These are phyloP conservation scores for Diphyllodes magnificus DNA, from an alignment of 2,113 vertebrate genomes.

Conservation along the genomic window DNA sequence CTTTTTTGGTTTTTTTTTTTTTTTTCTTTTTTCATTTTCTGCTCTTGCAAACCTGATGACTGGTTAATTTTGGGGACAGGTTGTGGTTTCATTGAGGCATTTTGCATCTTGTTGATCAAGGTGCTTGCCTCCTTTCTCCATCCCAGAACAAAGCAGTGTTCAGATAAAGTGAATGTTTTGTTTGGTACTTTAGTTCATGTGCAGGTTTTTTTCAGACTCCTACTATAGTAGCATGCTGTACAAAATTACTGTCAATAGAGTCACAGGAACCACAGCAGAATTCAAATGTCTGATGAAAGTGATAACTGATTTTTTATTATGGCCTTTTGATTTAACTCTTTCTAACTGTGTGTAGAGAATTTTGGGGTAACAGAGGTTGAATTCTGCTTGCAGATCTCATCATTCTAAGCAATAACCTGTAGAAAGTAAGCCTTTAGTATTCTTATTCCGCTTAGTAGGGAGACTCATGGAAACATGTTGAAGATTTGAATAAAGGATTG, in stretches of 20 bases:
- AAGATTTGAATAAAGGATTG: not conserved
- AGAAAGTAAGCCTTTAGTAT: not conserved
- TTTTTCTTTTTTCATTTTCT: not conserved
- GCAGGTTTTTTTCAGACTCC: not conserved
- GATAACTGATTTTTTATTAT: not conserved
- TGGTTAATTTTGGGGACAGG: not conserved
- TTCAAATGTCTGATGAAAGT: not conserved
- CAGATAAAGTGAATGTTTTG: not conserved
- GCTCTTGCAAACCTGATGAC: not conserved
- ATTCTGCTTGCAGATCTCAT: not conserved
- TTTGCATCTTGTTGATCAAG: not conserved
- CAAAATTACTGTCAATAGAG: not conserved
- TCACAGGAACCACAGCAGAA: not conserved
- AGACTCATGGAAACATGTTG: not conserved
- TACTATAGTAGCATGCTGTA: not conserved
- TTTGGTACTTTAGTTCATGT: not conserved
- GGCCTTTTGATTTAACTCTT: not conserved
- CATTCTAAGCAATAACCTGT: not conserved
- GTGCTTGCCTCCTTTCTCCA: not conserved
- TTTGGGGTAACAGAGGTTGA: not conserved
- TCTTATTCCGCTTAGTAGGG: not conserved
- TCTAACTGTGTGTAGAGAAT: not conserved
- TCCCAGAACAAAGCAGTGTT: not conserved
- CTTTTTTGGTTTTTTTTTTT: not conserved
- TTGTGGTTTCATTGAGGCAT: slow-evolving; percentile 18